Percentiles rank a stretch among this genome's conserved stretches.
These are phyloP conservation scores for Eupithecia exiguata DNA, from an alignment of 2,888 invertebrate species.

Conservation along the genomic window DNA sequence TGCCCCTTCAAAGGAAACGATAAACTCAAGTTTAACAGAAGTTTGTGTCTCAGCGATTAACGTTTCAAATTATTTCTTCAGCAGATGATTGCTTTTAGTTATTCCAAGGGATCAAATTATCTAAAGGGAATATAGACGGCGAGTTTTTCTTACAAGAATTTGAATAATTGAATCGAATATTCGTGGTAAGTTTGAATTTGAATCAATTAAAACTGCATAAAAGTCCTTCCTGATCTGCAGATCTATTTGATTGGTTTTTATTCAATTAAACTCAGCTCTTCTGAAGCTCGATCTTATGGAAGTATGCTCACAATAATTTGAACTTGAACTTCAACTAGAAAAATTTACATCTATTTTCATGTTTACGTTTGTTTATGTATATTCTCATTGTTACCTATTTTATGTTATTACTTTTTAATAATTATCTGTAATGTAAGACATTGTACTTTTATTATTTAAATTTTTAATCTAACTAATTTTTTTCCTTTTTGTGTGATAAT, in stretches of 20 bases:
- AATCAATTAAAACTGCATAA: background rate
- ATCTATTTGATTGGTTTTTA: background rate
- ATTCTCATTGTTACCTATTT: too few species aligned
- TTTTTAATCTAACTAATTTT: too few species aligned
- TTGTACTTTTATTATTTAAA: too few species aligned
- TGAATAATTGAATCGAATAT: slow-evolving; percentile 1
- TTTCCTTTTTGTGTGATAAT: too few species aligned
- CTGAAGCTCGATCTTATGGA: background rate
- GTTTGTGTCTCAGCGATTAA: slow-evolving; percentile 28
- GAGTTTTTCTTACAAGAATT: slow-evolving; percentile 8
- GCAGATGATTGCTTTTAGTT: slow-evolving; percentile 28
- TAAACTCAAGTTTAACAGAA: slow-evolving; percentile 27
- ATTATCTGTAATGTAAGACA: too few species aligned
- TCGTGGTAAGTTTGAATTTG: slow-evolving; percentile 4
- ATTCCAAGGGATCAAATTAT: slow-evolving; percentile 11
- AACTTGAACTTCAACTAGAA: too few species aligned
- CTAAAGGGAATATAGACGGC: background rate
- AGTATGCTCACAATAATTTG: too few species aligned
- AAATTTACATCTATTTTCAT: too few species aligned
- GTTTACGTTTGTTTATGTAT: too few species aligned
- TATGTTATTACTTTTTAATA: too few species aligned
- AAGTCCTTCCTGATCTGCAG: background rate
- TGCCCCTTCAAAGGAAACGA: slow-evolving; percentile 27
- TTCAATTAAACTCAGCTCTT: background rate
- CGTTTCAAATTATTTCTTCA: slow-evolving; percentile 26